Conservation (phyloP, 2,888 invertebrate species). For the Cantharis lateralis region DNA sequence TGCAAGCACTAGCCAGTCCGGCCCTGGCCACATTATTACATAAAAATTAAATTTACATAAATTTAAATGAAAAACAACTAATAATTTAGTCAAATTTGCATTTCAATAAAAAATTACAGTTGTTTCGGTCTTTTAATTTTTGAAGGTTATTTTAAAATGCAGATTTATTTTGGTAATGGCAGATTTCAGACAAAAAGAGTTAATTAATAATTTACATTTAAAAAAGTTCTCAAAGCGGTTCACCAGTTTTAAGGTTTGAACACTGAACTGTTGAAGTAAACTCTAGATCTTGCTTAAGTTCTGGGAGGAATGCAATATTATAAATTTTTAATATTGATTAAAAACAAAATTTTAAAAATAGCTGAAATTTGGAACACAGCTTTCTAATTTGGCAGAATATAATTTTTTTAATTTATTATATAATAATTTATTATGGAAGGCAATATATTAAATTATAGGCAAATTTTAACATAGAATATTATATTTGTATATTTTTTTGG, state of each 20-base stretch:
- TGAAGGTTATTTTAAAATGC: background rate
- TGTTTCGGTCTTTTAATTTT: background rate
- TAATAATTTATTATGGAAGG: too few species aligned
- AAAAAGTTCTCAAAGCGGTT: background rate
- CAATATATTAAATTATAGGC: too few species aligned
- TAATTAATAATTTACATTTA: background rate
- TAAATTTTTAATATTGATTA: too few species aligned
- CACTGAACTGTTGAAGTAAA: background rate
- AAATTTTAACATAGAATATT: too few species aligned
- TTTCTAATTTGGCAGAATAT: too few species aligned
- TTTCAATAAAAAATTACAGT: background rate
- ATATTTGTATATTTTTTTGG: too few species aligned
- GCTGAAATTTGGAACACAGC: too few species aligned
- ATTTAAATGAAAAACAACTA: background rate
- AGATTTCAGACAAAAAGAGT: background rate
- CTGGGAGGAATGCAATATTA: too few species aligned
- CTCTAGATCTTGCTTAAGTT: too few species aligned
- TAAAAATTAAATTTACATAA: background rate
- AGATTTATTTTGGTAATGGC: background rate
- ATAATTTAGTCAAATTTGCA: background rate
- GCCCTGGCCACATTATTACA: background rate
- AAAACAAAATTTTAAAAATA: too few species aligned
- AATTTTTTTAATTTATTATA: too few species aligned
- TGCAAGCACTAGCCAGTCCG: background rate
- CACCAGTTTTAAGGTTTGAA: background rate